phyloP scores from a whole-genome alignment of 1,140 invertebrate genomes.

The Teleogryllus occipitalis region DNA sequence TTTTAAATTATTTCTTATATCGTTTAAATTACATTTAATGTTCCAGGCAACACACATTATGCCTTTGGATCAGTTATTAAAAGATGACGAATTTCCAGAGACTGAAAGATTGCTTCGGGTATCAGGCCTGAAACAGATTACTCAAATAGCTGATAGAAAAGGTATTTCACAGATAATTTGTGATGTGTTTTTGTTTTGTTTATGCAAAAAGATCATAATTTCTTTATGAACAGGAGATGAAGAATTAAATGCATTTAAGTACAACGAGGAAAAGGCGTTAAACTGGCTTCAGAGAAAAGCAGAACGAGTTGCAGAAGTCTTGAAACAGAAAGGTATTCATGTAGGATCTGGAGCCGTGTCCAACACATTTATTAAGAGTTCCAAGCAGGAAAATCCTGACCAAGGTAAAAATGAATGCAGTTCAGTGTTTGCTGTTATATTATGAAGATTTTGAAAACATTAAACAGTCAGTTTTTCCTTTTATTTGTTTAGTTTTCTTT shows the following conservation, averaged over 20 bases:
- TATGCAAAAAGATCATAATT: background rate
- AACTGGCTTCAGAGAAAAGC: constrained; percentile 63
- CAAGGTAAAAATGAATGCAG: constrained; percentile 27
- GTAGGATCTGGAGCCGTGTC: constrained; percentile 55
- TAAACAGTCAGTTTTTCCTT: background rate
- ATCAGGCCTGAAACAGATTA: constrained; percentile 30
- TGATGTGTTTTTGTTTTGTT: background rate
- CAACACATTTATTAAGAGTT: constrained; percentile 59
- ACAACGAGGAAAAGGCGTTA: constrained; percentile 64
- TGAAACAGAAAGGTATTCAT: constrained; percentile 60
- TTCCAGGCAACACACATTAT: constrained; percentile 44
- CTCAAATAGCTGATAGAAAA: constrained; percentile 54
- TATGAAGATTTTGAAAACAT: background rate
- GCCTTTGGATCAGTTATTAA: constrained; percentile 60
- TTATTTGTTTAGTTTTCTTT: background rate
- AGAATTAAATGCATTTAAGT: constrained; percentile 65
- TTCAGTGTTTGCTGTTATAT: background rate
- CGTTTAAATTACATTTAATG: background rate
- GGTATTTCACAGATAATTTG: constrained; percentile 32
- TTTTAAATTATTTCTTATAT: background rate
- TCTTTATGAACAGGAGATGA: constrained; percentile 40
- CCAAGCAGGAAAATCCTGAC: constrained; percentile 40
- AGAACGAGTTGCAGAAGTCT: constrained; percentile 47
- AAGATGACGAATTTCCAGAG: constrained; percentile 51
- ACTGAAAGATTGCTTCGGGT: constrained; percentile 39